Conservation (phyloP, 2,888 invertebrate genomes). For the Deilephila elpenor region DNA sequence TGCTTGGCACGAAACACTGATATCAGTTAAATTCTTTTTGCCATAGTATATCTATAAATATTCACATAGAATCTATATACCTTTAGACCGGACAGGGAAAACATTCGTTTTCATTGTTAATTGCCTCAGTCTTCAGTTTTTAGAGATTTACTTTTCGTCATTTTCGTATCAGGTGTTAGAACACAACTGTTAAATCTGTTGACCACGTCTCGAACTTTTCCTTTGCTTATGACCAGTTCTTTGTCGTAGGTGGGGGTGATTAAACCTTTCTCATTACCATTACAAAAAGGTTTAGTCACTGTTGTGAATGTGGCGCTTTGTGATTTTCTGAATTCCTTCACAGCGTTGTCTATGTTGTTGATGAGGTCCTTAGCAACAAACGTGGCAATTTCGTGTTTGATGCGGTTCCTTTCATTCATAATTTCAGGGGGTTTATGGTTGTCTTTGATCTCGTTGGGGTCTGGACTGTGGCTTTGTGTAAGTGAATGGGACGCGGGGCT, state of each 20-base stretch:
- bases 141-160: slow-evolving; percentile 54
- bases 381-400: slow-evolving; percentile 78
- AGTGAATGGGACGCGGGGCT: slow-evolving; percentile 77
- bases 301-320: slow-evolving; percentile 68
- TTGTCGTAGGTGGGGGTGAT: slow-evolving; percentile 78
- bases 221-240: slow-evolving; percentile 77
- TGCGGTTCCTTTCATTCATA: slow-evolving; percentile 70
- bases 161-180: slow-evolving; percentile 47
- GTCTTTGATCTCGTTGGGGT: slow-evolving; percentile 63
- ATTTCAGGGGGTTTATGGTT: slow-evolving; percentile 63
- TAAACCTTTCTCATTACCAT: slow-evolving; percentile 66
- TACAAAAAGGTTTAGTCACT: slow-evolving; percentile 51
- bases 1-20: slow-evolving; percentile 62
- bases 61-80: slow-evolving; percentile 45
- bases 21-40: slow-evolving; percentile 31
- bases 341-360: slow-evolving; percentile 76
- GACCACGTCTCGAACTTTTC: slow-evolving; percentile 79
- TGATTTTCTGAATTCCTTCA: slow-evolving; percentile 74
- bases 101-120: slow-evolving; percentile 35
- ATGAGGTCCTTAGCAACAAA: slow-evolving; percentile 79
- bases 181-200: slow-evolving; percentile 74
- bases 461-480: slow-evolving; percentile 72
- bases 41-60: slow-evolving; percentile 38
- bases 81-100: slow-evolving; percentile 51
- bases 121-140: slow-evolving; percentile 63